Conservation (phyloP, 2,797 vertebrate genomes). For the Pteropus rufus region DNA sequence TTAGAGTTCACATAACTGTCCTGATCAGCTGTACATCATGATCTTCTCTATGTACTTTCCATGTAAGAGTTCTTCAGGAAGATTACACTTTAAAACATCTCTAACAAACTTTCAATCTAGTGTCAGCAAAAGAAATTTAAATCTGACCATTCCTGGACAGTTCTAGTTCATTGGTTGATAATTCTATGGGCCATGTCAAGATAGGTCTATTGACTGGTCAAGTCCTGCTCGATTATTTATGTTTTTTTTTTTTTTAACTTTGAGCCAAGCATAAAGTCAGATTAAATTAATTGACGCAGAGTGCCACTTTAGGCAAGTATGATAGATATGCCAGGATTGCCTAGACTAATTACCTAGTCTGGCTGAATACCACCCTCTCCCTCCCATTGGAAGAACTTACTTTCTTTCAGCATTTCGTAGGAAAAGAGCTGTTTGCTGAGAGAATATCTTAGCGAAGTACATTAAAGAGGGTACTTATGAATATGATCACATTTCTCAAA, state of each 20-base stretch:
- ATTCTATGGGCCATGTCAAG: background rate
- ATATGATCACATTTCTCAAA: background rate
- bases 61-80: background rate
- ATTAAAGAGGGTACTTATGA: background rate
- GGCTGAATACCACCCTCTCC: background rate
- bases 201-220: background rate
- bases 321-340: background rate
- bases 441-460: background rate
- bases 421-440: background rate
- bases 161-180: background rate
- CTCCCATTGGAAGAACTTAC: background rate
- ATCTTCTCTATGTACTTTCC: background rate
- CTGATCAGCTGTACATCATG: no score
- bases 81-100: background rate
- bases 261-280: background rate
- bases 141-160: background rate
- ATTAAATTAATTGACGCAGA: background rate
- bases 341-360: background rate
- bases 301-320: background rate
- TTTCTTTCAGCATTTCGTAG: background rate
- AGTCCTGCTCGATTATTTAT: background rate
- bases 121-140: background rate
- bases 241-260: constrained; percentile 13
- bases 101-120: background rate
- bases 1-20: background rate